Percentiles rank a stretch among this genome's conserved stretches.
phyloP scores from a whole-genome alignment of 2,888 invertebrate species.

The Polydrusus pterygomalis region DNA sequence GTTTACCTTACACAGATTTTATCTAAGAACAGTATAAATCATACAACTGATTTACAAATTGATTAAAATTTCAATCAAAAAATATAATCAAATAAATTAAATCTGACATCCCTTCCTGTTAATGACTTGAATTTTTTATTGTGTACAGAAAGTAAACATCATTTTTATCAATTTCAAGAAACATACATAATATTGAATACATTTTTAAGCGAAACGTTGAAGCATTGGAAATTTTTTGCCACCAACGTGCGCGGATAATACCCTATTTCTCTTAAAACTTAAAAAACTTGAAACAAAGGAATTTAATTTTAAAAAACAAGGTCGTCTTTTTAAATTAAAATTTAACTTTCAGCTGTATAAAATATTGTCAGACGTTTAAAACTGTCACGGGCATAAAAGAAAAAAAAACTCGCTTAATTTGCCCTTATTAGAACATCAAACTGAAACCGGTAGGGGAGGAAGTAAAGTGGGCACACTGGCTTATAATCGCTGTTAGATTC shows the following conservation, averaged over 20 bases:
- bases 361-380: conserved; percentile 23
- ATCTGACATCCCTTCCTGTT: too few relatives aligned
- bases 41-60: too few relatives aligned
- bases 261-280: background rate
- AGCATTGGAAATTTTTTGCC: too few relatives aligned
- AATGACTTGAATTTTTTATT: too few relatives aligned
- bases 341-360: conserved; percentile 13
- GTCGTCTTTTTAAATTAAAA: conserved; percentile 4
- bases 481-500: conserved; percentile 24
- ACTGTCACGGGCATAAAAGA: conserved; percentile 19
- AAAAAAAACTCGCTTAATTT: conserved; percentile 23
- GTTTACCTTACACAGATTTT: too few relatives aligned
- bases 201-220: background rate
- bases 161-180: background rate
- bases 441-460: conserved; percentile 27
- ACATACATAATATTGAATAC: background rate
- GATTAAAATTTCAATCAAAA: too few relatives aligned
- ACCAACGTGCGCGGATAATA: background rate
- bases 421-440: conserved; percentile 33
- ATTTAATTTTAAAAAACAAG: conserved; percentile 11
- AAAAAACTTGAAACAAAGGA: conserved; percentile 15
- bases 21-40: too few relatives aligned
- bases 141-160: too few relatives aligned
- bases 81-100: too few relatives aligned
- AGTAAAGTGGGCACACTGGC: conserved; percentile 21